Base-by-base conservation (phyloP, 2,797 vertebrate genomes). In the Jordanella pulchra region DNA sequence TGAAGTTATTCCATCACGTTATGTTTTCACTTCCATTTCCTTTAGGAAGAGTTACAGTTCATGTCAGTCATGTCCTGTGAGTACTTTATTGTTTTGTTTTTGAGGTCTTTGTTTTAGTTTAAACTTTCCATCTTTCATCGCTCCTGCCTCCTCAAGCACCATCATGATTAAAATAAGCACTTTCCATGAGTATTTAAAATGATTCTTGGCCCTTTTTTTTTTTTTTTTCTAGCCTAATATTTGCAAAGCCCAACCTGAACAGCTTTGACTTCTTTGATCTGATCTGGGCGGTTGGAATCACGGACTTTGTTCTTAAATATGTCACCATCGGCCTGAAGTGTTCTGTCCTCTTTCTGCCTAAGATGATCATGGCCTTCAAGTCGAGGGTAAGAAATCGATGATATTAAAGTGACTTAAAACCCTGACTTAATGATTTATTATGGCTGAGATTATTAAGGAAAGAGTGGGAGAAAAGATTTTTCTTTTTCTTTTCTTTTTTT, bases 231-330 rank as follows among this genome's bases (percentile, higher is more conserved):
- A 99, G 98, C 91, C 95, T 99, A 67, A 94, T 98, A 45, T 99
- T 99, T 89, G 90, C 96, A 48, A 98, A 95, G 84, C 97, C 98
- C 74, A 98, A 96, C 90, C 91, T 99, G 65, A 95, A 95, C 86
- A 95, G 92, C 2, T 94, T 97, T 83, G 97, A 99, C 89, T 98
- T 99, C 93, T 99, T 99, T 0, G 94, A 98, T 83, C 93, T 99
- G 80, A 95, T 99, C 89, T 99, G 97, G 98, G 96, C 95, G 0
- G 97, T 99, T 84, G 98, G 98, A 48, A 97, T 98, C 6, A 96
- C 96, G 0, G 98, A 99, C 92, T 99, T 99, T 32, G 94, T 99
- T 27, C 95, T 99, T 13, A 99, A 99, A 86, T 99, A 96, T 72
- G 93, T 96, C 90, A 99, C 98, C 83, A 97, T 99, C 0, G 93